A percentile compares a stretch with the other conserved stretches of the same genome.
phyloP scores from a whole-genome alignment of 2,797 vertebrate species.

The Neomorphus geoffroyi region DNA sequence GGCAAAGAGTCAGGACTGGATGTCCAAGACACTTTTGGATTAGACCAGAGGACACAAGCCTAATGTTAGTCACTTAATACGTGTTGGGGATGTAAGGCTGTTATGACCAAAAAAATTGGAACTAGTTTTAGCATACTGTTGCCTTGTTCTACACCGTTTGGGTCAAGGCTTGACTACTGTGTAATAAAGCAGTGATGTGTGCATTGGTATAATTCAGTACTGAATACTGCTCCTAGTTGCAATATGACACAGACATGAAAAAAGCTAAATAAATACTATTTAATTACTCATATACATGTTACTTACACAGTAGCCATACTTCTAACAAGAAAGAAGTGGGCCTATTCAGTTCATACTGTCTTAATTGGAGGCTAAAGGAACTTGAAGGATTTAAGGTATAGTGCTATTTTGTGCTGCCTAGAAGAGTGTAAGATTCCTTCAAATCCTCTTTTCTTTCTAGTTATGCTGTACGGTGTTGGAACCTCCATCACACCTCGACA shows the following conservation, averaged over 20 bases:
- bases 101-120: fast-evolving
- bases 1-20: fast-evolving
- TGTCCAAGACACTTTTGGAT: not conserved
- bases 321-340: not conserved
- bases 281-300: not conserved
- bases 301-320: not conserved
- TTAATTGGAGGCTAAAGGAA: not conserved
- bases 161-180: not conserved
- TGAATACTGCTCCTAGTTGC: not conserved
- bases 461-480: not conserved
- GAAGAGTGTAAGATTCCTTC: not conserved
- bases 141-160: not conserved
- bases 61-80: too few relatives aligned
- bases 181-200: not conserved
- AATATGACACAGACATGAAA: not conserved
- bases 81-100: fast-evolving
- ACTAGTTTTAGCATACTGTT: not conserved
- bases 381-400: not conserved
- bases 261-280: not conserved
- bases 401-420: not conserved
- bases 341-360: not conserved
- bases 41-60: not conserved
- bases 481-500: not conserved
- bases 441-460: not conserved
- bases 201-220: not conserved